These are phyloP conservation scores for Lates calcarifer DNA, from an alignment of 2,113 vertebrate genomes.

Conservation along the genomic window DNA sequence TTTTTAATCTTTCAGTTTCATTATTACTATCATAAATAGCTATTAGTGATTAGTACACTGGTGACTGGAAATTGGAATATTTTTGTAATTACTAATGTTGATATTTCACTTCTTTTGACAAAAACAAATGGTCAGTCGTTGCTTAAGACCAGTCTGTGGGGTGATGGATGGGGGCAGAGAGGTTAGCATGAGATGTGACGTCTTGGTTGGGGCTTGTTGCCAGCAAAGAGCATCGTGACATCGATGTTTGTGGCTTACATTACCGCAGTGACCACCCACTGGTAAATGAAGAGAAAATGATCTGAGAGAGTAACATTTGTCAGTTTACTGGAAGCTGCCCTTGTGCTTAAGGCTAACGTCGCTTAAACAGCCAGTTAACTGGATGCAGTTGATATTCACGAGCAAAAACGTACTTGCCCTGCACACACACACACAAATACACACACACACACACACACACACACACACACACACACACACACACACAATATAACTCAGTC, in stretches of 20 bases:
- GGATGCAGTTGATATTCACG: constrained; percentile 66
- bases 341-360: constrained; percentile 55
- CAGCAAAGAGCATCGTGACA: constrained; percentile 45
- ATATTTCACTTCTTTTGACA: constrained; percentile 16
- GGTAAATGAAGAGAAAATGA: constrained; percentile 57
- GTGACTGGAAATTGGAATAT: background rate
- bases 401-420: constrained; percentile 49
- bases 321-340: constrained; percentile 71
- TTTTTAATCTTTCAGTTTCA: background rate
- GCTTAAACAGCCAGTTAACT: constrained; percentile 65
- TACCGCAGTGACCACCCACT: constrained; percentile 64
- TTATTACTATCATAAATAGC: background rate
- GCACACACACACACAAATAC: background rate
- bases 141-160: background rate
- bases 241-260: constrained; percentile 41
- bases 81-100: background rate
- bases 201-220: constrained; percentile 25
- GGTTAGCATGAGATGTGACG: constrained; percentile 20
- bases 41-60: background rate
- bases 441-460: background rate
- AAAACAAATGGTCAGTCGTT: constrained; percentile 41
- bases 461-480: background rate
- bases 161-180: background rate
- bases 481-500: constrained; percentile 11
- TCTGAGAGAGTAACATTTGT: constrained; percentile 61